These are phyloP conservation scores for Andrena dorsata DNA, from an alignment of 2,888 invertebrate genomes.

Conservation along the genomic window DNA sequence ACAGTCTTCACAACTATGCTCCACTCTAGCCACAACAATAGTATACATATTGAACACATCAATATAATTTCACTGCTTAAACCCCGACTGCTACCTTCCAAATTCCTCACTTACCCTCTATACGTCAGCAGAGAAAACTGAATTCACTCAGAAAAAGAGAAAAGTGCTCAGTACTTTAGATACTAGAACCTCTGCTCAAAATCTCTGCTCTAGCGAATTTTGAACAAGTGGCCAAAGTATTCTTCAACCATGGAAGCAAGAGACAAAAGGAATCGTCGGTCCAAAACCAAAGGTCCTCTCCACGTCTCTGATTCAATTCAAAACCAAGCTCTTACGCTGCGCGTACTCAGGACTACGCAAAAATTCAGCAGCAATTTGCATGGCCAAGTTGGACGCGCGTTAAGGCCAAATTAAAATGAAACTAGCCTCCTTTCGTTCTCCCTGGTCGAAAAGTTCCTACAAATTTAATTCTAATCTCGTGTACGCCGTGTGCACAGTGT, in stretches of 20 bases:
- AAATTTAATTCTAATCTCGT: conserved; percentile 51
- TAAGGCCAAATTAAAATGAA: background rate
- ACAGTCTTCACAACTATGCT: background rate
- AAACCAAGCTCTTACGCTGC: background rate
- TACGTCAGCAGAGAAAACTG: background rate
- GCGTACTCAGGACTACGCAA: background rate
- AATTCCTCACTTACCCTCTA: background rate
- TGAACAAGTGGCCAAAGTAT: too few relatives aligned
- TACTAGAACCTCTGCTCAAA: too few relatives aligned
- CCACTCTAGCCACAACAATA: background rate
- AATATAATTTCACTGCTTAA: conserved; percentile 1
- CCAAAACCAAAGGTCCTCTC: too few relatives aligned
- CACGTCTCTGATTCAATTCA: too few relatives aligned
- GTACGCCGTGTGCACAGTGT: background rate
- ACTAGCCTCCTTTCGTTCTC: background rate
- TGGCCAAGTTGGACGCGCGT: background rate
- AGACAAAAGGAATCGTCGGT: too few relatives aligned
- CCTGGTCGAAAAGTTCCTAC: conserved; percentile 11
- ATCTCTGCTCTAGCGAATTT: too few relatives aligned
- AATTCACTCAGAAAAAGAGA: background rate
- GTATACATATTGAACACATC: background rate
- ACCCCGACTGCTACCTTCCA: background rate
- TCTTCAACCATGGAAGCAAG: too few relatives aligned
- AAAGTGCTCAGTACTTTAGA: too few relatives aligned
- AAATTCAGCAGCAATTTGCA: background rate